These are phyloP conservation scores for Coilia nasus DNA, from an alignment of 2,797 vertebrate genomes.

Conservation along the genomic window DNA sequence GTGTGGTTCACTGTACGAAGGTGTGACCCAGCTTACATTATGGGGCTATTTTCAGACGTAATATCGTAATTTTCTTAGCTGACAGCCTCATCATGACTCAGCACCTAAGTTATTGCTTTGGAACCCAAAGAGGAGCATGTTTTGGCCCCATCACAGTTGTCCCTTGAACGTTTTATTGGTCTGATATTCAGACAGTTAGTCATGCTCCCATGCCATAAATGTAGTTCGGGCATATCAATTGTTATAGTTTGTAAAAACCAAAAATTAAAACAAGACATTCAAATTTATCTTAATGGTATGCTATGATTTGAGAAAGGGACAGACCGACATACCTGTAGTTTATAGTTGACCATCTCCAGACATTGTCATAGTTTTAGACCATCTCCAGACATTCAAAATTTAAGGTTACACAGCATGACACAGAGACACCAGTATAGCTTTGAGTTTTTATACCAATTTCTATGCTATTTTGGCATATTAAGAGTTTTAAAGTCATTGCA, in stretches of 20 bases:
- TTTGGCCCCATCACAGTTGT: not conserved
- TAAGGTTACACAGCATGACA: no score
- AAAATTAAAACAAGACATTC: not conserved
- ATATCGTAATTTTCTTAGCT: slow-evolving; percentile 3
- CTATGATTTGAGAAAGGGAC: no score
- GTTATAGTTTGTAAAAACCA: not conserved
- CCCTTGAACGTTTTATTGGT: not conserved
- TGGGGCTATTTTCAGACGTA: not conserved
- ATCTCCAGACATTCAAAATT: no score
- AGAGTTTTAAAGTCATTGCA: no score
- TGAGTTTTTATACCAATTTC: no score
- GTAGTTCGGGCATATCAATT: not conserved
- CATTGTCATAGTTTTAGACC: no score
- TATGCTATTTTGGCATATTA: no score
- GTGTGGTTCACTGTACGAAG: not conserved
- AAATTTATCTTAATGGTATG: no score
- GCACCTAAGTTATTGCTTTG: not conserved
- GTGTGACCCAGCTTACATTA: not conserved
- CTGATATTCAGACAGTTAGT: not conserved
- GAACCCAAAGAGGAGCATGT: not conserved
- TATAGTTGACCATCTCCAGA: no score
- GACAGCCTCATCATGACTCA: not conserved
- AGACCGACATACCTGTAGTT: no score
- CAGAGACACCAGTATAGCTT: no score
- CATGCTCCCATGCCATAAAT: not conserved